These are phyloP conservation scores for Mormyrops boulengeri DNA, from an alignment of 2,797 vertebrate species.

Conservation along the genomic window DNA sequence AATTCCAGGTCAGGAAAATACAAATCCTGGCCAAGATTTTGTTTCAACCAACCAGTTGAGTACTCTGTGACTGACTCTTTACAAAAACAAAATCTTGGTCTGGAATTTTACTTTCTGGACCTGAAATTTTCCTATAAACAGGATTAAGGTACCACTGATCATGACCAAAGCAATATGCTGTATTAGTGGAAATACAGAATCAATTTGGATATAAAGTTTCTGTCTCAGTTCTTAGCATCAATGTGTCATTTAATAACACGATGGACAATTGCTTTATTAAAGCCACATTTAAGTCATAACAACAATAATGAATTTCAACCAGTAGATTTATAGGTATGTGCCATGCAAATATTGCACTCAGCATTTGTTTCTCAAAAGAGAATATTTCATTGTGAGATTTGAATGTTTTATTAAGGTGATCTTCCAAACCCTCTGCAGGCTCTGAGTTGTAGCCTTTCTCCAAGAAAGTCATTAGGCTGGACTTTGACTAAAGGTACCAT, in stretches of 20 bases:
- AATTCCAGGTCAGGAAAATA: not conserved
- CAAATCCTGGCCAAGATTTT: not conserved
- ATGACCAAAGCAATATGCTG: not conserved
- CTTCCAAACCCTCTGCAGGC: not conserved
- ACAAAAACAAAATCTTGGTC: not conserved
- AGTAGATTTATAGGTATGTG: not conserved
- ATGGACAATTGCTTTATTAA: not conserved
- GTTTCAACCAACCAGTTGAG: not conserved
- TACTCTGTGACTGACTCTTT: not conserved
- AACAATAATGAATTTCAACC: not conserved
- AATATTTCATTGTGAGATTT: not conserved
- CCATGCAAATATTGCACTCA: not conserved
- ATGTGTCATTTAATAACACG: not conserved
- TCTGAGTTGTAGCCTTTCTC: not conserved
- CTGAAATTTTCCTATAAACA: not conserved
- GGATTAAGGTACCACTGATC: not conserved
- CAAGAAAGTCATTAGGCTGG: conserved; percentile 3
- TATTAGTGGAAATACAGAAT: not conserved
- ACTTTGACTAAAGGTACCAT: not conserved
- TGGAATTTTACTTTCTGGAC: not conserved
- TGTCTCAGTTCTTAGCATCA: not conserved
- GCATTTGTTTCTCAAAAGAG: not conserved
- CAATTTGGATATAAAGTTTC: not conserved
- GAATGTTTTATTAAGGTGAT: not conserved
- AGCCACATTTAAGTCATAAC: not conserved